phyloP scores from a whole-genome alignment of 2,113 vertebrate genomes.

The Oreochromis aureus region DNA sequence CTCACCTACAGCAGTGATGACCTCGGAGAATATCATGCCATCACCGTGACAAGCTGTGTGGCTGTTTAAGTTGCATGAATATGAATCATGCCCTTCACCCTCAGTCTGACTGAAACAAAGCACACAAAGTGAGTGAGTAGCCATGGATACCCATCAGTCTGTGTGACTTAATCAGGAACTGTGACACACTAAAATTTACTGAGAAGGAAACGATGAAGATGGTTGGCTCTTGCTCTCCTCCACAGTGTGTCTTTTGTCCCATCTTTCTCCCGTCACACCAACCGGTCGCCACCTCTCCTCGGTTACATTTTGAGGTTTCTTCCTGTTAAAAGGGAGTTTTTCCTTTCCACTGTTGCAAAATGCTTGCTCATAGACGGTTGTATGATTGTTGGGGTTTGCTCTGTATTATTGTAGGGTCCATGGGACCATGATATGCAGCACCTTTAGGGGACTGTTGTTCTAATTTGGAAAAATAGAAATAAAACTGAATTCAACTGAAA shows the following conservation, averaged over 20 bases:
- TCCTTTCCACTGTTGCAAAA: neutral
- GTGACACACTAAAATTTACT: neutral
- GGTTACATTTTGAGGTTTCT: fast-evolving
- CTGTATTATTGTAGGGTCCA: neutral
- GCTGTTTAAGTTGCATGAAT: neutral
- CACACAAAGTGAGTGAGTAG: neutral
- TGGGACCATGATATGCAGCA: neutral
- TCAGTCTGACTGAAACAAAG: neutral
- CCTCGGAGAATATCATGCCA: neutral
- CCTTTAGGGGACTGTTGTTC: neutral
- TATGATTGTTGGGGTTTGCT: neutral
- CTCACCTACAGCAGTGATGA: neutral
- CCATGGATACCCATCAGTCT: neutral
- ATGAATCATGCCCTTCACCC: neutral
- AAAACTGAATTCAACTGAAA: neutral
- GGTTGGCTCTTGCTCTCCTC: too few species aligned
- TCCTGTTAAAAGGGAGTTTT: neutral
- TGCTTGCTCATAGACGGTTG: fast-evolving
- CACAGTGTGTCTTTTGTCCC: too few species aligned
- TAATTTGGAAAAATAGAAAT: neutral
- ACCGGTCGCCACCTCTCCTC: fast-evolving
- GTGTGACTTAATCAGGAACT: neutral
- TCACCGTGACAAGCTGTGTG: neutral
- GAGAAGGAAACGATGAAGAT: neutral
- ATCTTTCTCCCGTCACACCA: too few species aligned